These are phyloP conservation scores for Setophaga coronata DNA, from an alignment of 2,113 vertebrate genomes.

Conservation along the genomic window DNA sequence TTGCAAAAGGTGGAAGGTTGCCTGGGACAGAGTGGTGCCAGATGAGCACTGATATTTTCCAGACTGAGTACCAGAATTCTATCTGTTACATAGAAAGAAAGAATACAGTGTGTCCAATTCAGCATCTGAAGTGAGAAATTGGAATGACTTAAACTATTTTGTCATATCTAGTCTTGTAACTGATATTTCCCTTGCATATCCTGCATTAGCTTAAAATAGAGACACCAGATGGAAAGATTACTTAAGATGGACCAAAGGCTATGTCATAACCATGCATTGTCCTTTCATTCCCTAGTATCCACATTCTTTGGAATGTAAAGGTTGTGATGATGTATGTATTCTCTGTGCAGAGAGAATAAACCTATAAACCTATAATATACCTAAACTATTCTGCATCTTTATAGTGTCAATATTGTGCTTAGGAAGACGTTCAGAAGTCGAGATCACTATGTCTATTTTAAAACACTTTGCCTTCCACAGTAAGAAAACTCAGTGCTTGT, in stretches of 20 bases:
- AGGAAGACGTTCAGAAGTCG: background rate
- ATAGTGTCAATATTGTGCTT: background rate
- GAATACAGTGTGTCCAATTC: background rate
- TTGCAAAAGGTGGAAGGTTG: constrained; percentile 9
- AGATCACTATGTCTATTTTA: background rate
- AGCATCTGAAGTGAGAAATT: background rate
- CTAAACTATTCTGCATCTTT: background rate
- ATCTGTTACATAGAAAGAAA: background rate
- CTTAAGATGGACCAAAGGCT: background rate
- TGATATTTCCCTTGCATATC: background rate
- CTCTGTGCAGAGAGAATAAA: background rate
- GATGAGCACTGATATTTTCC: background rate
- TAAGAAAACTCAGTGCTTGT: background rate
- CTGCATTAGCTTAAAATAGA: background rate
- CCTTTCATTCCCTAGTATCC: background rate
- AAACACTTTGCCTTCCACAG: background rate
- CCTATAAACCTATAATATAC: background rate
- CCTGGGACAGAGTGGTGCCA: background rate
- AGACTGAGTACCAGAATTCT: background rate
- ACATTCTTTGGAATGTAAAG: background rate
- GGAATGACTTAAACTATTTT: background rate
- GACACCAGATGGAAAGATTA: background rate
- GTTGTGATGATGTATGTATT: background rate
- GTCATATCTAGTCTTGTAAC: background rate
- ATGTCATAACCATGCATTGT: background rate